These are phyloP conservation scores for Diglossa cyanea DNA, from an alignment of 2,797 vertebrate species.

Conservation along the genomic window DNA sequence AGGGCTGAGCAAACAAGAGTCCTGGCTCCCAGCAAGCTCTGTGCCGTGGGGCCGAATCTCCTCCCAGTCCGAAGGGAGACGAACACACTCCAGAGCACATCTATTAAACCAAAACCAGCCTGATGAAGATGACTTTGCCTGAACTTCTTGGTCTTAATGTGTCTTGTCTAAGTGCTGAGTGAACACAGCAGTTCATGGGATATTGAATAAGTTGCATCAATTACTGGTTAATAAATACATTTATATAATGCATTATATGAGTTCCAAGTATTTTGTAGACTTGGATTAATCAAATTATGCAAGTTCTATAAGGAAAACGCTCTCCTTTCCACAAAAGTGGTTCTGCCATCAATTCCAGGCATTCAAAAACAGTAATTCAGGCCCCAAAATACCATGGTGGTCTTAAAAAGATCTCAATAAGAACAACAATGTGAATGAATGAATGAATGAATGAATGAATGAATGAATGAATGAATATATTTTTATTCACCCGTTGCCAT, in stretches of 20 bases:
- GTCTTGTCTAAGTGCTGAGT: background rate
- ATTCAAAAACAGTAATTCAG: background rate
- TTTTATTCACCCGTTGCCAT: background rate
- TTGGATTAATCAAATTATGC: background rate
- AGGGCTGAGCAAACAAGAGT: background rate
- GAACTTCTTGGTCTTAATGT: background rate
- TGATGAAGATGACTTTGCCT: background rate
- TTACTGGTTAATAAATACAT: background rate
- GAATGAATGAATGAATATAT: background rate
- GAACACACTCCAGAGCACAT: background rate
- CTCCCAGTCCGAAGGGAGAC: background rate
- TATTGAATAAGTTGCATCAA: background rate
- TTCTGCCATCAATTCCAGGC: background rate
- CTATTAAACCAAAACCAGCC: background rate
- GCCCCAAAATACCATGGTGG: background rate
- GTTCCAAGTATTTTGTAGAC: background rate
- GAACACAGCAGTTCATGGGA: background rate
- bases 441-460: background rate
- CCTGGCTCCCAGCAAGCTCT: accelerated
- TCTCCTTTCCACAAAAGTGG: background rate
- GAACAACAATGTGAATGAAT: background rate
- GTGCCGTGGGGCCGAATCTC: accelerated
- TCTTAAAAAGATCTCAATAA: background rate
- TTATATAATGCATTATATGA: background rate
- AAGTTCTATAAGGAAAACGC: background rate